These are phyloP conservation scores for Drosophila hydei DNA, from an alignment of 1,140 invertebrate species.

Conservation along the genomic window DNA sequence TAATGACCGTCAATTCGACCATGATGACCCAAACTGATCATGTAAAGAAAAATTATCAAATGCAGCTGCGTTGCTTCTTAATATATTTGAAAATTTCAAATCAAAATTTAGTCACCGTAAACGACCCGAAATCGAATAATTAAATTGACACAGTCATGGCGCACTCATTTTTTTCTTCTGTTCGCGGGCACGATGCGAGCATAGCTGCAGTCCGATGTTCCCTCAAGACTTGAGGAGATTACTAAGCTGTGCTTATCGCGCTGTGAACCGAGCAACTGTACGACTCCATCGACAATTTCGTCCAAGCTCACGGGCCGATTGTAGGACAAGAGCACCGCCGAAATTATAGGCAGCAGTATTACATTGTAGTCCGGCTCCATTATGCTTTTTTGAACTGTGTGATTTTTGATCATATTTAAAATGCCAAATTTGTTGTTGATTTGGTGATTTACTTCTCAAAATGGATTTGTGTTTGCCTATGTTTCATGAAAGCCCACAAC, in stretches of 20 bases:
- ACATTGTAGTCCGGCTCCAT: slow-evolving; percentile 54
- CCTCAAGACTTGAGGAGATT: background rate
- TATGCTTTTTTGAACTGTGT: background rate
- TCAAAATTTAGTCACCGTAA: too few relatives aligned
- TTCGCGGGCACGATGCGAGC: slow-evolving; percentile 1
- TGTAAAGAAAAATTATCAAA: too few relatives aligned
- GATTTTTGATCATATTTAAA: background rate
- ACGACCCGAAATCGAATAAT: too few relatives aligned
- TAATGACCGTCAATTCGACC: too few relatives aligned
- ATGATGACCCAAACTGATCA: too few relatives aligned
- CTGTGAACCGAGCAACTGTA: slow-evolving; percentile 40
- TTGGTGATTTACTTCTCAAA: slow-evolving; percentile 16
- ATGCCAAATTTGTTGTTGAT: slow-evolving; percentile 6
- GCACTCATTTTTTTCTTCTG: slow-evolving; percentile 1
- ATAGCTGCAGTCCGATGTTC: slow-evolving; percentile 10
- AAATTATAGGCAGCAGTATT: slow-evolving; percentile 51
- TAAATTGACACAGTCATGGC: background rate
- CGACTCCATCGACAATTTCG: slow-evolving; percentile 54
- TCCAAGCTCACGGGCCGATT: slow-evolving; percentile 59
- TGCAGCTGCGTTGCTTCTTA: too few relatives aligned
- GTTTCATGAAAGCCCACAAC: background rate
- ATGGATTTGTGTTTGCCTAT: background rate
- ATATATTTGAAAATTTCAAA: too few relatives aligned
- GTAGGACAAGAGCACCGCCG: slow-evolving; percentile 60
- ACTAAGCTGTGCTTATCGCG: slow-evolving; percentile 19